Conservation (phyloP, 2,888 invertebrate genomes). For the Ferdinandea cuprea region DNA sequence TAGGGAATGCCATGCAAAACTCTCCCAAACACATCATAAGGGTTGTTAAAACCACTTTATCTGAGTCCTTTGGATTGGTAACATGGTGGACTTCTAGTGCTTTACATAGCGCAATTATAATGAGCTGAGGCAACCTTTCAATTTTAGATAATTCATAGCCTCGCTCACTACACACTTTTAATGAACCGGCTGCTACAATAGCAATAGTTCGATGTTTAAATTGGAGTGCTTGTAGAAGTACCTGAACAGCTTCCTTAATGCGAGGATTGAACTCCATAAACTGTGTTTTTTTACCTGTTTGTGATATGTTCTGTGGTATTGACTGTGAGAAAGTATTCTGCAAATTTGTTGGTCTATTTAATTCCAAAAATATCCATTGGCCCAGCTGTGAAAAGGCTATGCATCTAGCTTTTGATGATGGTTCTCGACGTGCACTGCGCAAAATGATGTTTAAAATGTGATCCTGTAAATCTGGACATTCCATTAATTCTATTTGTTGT, state of each 20-base stretch:
- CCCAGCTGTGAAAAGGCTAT: slow-evolving; percentile 94
- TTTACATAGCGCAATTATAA: slow-evolving; percentile 81
- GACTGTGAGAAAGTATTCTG: slow-evolving; percentile 65
- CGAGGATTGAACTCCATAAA: slow-evolving; percentile 78
- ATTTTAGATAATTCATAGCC: slow-evolving; percentile 80
- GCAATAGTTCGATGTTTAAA: slow-evolving; percentile 83
- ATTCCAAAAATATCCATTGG: slow-evolving; percentile 83
- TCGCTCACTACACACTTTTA: slow-evolving; percentile 81
- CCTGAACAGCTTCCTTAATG: slow-evolving; percentile 82
- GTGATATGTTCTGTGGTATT: slow-evolving; percentile 77
- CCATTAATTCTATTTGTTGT: slow-evolving; percentile 82
- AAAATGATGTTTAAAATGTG: slow-evolving; percentile 94
- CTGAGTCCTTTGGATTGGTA: slow-evolving; percentile 81
- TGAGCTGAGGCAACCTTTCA: slow-evolving; percentile 81
- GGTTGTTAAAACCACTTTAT: slow-evolving; percentile 84
- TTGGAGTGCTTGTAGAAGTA: slow-evolving; percentile 82
- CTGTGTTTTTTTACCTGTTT: slow-evolving; percentile 71
- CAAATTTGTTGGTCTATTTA: slow-evolving; percentile 70
- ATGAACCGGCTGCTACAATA: slow-evolving; percentile 81
- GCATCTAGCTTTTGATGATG: slow-evolving; percentile 93
- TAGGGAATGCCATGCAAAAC: slow-evolving; percentile 95
- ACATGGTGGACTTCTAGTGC: slow-evolving; percentile 82
- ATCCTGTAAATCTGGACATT: slow-evolving; percentile 85
- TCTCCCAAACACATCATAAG: slow-evolving; percentile 95
- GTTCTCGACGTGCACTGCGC: slow-evolving; percentile 94